Conservation (phyloP, 2,888 invertebrate species). For the Branchellion lobata region DNA sequence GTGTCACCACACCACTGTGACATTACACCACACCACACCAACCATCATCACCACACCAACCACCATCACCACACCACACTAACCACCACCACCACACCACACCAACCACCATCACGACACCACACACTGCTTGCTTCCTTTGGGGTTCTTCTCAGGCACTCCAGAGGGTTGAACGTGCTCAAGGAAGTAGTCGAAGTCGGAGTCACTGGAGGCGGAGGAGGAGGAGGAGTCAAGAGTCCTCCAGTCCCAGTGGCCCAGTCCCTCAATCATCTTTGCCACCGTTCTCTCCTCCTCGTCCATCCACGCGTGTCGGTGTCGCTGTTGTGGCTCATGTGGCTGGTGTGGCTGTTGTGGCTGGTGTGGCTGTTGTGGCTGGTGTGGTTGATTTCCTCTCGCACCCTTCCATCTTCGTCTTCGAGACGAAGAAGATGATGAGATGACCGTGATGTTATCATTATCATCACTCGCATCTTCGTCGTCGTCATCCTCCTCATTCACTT, state of each 20-base stretch:
- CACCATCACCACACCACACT: too few relatives aligned
- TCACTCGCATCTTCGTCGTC: background rate
- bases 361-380: background rate
- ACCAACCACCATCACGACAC: too few relatives aligned
- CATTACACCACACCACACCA: too few relatives aligned
- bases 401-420: background rate
- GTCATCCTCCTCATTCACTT: conserved; percentile 15
- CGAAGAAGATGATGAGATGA: background rate
- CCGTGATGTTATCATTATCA: background rate
- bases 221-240: conserved; percentile 72
- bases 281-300: conserved; percentile 6
- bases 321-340: conserved; percentile 68
- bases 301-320: conserved; percentile 69
- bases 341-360: background rate
- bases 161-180: conserved; percentile 67
- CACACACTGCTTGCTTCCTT: background rate
- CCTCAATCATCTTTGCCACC: background rate
- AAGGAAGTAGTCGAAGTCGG: conserved; percentile 80
- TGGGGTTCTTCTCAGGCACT: background rate
- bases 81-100: too few relatives aligned
- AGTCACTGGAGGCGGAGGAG: conserved; percentile 71
- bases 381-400: background rate
- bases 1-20: too few relatives aligned
- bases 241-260: conserved; percentile 69
- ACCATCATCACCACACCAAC: too few relatives aligned